Base-by-base conservation (phyloP, 2,113 vertebrate genomes). In the Urocolius indicus region DNA sequence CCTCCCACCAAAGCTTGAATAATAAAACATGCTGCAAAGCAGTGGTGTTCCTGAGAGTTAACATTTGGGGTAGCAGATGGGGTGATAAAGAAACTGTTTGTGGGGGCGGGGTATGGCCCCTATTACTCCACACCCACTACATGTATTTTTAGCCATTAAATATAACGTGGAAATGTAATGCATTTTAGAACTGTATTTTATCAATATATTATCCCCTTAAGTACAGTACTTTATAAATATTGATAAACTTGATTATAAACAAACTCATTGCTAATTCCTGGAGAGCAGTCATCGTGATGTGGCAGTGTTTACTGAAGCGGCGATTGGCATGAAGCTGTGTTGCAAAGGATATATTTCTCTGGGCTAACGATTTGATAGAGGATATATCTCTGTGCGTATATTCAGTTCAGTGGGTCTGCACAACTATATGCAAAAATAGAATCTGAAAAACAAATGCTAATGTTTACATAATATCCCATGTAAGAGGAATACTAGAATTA, bases 51-150 rank as follows among this genome's bases (percentile, higher is more conserved):
- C 96, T 98, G 96, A 95, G 95, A 98, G 96, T 97, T 97, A 98
- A 96, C 98, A 98, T 98, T 98, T 98, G 98, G 98, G 97, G 94
- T 97, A 96, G 97, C 98, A 98, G 98, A 98, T 98, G 98, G 98
- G 98, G 97, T 97, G 97, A 98, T 97, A 98, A 98, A 93, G 93
- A 98, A 98, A 97, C 97, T 98, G 97, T 97, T 97, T 96, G 86
- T 97, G 97, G 98, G 97, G 97, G 97, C 72, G 97, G 98, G 97
- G 97, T 97, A 97, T 82, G 92, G 96, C 96, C 97, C 93, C 97
- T 94, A 97, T 95, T 96, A 96, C 91, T 98, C 94, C 67, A 94
- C 97, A 95, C 94, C 96, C 94, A 96, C 93, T 95, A 91, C 93
- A 92, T 96, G 97, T 95, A 98, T 98, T 98, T 98, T 96, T 93